Percentiles rank a stretch among this genome's conserved stretches.
phyloP scores from a whole-genome alignment of 2,113 vertebrate species.

The Trogon melanurus region DNA sequence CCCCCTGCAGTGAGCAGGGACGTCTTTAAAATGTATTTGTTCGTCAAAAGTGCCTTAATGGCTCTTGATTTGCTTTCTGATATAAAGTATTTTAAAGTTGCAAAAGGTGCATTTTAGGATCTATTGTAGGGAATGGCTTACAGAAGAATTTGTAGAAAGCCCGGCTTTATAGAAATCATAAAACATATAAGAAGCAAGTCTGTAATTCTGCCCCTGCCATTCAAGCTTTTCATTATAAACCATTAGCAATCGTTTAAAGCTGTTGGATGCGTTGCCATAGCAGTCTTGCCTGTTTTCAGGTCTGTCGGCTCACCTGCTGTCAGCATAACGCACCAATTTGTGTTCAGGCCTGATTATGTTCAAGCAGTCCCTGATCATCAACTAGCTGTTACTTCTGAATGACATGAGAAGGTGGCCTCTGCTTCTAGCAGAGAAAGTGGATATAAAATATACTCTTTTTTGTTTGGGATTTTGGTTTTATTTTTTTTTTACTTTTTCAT shows the following conservation, averaged over 20 bases:
- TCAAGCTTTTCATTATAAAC: background rate
- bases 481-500: background rate
- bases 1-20: too few relatives aligned
- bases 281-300: background rate
- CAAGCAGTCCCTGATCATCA: background rate
- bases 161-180: background rate
- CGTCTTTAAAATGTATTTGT: rapidly evolving
- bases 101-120: background rate
- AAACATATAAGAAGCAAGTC: rapidly evolving
- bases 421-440: background rate
- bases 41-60: background rate
- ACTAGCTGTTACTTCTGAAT: background rate
- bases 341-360: background rate
- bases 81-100: too few relatives aligned
- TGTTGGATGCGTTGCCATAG: background rate
- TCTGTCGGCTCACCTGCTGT: rapidly evolving
- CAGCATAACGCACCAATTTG: rapidly evolving
- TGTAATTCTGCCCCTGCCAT: background rate
- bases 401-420: background rate
- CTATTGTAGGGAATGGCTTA: rapidly evolving
- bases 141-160: background rate
- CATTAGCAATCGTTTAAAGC: background rate
- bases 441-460: background rate
- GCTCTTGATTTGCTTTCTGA: too few relatives aligned
- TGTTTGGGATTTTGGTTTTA: too few relatives aligned